Percentiles rank a stretch among this genome's conserved stretches.
These are phyloP conservation scores for Gasterosteus aculeatus DNA, from an alignment of 2,113 vertebrate genomes.

Conservation along the genomic window DNA sequence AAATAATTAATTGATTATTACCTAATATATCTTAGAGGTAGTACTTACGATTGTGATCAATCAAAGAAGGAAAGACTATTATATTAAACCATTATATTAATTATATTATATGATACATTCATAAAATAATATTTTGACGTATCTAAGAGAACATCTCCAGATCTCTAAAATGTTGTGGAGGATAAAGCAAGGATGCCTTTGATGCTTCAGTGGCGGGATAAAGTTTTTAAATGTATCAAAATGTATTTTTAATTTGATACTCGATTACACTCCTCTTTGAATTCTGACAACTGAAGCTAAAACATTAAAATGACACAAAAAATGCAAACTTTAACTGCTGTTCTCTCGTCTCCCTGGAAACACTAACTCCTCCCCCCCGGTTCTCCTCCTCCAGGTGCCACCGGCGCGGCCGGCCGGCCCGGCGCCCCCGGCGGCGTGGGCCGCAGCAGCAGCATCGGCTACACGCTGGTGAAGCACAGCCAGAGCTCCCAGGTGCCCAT, in stretches of 20 bases:
- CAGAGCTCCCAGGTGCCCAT: conserved; percentile 88
- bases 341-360: no score
- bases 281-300: background rate
- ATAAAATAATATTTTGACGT: background rate
- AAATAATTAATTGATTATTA: background rate
- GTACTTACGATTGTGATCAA: background rate
- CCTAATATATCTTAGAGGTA: background rate
- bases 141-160: background rate
- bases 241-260: no score
- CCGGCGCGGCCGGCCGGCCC: conserved; percentile 65
- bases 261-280: no score
- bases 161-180: background rate
- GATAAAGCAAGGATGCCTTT: background rate
- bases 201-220: background rate
- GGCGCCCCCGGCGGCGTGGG: conserved; percentile 82
- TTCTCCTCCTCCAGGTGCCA: conserved; percentile 55
- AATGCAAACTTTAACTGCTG: background rate
- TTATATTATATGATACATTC: no score
- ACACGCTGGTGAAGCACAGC: conserved; percentile 93
- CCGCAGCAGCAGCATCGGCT: conserved; percentile 83
- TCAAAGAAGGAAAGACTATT: no score
- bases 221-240: no score
- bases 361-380: no score
- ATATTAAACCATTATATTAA: no score
- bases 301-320: background rate